phyloP scores from a whole-genome alignment of 2,797 vertebrate species.

The Cyprinella venusta region DNA sequence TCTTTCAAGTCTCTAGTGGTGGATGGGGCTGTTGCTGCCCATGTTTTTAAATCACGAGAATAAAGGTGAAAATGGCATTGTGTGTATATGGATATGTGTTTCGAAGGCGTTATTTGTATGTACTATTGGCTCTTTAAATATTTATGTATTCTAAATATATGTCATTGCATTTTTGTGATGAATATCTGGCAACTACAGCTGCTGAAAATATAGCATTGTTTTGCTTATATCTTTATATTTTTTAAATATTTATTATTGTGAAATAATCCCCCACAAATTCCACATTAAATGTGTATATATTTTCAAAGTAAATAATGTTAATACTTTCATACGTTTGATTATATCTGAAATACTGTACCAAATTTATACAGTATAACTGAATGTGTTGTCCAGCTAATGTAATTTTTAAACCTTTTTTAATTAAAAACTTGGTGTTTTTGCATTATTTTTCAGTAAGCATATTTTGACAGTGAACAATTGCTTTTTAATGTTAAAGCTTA shows the following conservation, averaged over 20 bases:
- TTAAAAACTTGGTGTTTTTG: background rate
- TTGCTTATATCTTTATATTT: background rate
- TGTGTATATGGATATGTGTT: background rate
- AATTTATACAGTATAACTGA: background rate
- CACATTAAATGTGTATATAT: background rate
- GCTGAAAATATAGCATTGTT: background rate
- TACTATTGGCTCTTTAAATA: slow-evolving; percentile 4
- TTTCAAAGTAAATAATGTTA: background rate
- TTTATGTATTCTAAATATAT: background rate
- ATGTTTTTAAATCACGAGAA: background rate
- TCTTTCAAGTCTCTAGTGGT: slow-evolving; percentile 40
- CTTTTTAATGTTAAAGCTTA: background rate
- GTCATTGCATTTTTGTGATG: background rate
- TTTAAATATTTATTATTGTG: too few relatives aligned
- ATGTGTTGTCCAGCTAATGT: background rate
- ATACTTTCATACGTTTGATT: background rate
- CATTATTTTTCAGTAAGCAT: background rate
- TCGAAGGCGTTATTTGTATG: background rate
- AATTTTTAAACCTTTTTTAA: background rate
- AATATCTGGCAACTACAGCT: background rate
- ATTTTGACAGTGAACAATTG: background rate
- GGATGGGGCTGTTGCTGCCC: slow-evolving; percentile 27
- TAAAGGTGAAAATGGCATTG: slow-evolving; percentile 1
- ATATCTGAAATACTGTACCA: background rate
- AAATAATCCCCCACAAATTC: too few relatives aligned